Base-by-base conservation (phyloP, 2,113 vertebrate species). In the Trogon melanurus region DNA sequence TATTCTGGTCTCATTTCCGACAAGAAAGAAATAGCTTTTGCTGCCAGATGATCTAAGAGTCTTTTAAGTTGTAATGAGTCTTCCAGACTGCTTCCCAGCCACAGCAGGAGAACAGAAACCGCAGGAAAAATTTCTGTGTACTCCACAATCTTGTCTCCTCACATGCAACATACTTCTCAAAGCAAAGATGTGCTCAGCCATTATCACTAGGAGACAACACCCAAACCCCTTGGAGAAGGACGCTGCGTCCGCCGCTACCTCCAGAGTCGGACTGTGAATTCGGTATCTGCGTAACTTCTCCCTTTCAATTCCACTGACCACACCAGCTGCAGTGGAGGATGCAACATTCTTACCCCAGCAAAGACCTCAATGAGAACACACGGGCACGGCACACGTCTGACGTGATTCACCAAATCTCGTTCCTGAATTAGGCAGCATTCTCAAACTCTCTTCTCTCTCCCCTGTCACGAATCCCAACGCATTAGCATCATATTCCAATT, bases 21-120 rank as follows among this genome's bases (percentile, higher is more conserved):
- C 75, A 85, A 78, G 92, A 95, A 92, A 92, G 60, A 79, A 86
- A 94, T 11, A 83, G 57, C 36, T 86, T 92, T 56, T 71, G 57
- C 70, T 93, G 53, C 78, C 69, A 82, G 85, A 73, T 61, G 57
- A 91, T 81, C 70, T 81, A 65, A 80, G 67, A 75, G 21, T 32
- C 76, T 91, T 92, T 83, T 30, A 92, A 92, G 61, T 65, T 18
- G 48, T 69, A 92, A 30, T 0, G 2, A 84, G 41, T 61, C 72
- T 92, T 91, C 64, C 45, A 91, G 56, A 34, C 36, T 70, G 67
- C 60, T 66, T 92, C 53, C 18, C 70, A 89, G 87, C 30, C 70
- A n/a, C 86, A 84, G 84, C 45, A 89, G 89, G 73, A 38, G 86
- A 89, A 73, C 21, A 79, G n/a, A 65, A 92, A 60, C 73, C 38